Percentiles rank a stretch among this genome's conserved stretches.
Evolutionary conservation across 2,888 invertebrate genomes (phyloP).

Genomic region (Ariolimax columbianus): DNA sequence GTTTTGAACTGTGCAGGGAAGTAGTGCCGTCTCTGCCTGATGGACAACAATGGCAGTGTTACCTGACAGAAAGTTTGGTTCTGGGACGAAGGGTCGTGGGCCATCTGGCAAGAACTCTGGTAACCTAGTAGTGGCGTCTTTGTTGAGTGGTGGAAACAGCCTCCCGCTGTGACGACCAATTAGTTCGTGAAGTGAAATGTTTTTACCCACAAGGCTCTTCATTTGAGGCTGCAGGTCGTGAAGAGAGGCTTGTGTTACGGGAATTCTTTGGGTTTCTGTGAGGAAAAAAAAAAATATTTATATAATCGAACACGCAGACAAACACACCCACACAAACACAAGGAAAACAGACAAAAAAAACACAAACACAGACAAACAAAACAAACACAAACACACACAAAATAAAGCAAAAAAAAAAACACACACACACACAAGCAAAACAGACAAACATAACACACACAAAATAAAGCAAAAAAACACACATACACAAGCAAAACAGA

Average conservation of each 20-base stretch:
- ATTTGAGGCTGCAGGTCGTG: background rate
- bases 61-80: constrained; percentile 50
- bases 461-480: too few species aligned
- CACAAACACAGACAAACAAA: too few species aligned
- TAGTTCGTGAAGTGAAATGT: background rate
- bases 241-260: background rate
- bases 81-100: constrained; percentile 40
- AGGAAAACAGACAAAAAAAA: too few species aligned
- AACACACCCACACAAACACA: too few species aligned
- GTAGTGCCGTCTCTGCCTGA: constrained; percentile 54
- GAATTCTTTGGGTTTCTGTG: constrained; percentile 7
- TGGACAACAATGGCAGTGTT: constrained; percentile 54
- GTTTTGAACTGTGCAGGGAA: constrained; percentile 57
- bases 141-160: background rate
- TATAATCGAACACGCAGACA: background rate
- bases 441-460: too few species aligned
- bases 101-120: constrained; percentile 45
- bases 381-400: too few species aligned
- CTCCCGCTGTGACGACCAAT: constrained; percentile 3
- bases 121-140: constrained; percentile 27
- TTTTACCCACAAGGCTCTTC: background rate
- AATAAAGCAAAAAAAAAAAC: too few species aligned
- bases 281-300: background rate
- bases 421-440: too few species aligned
- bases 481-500: too few species aligned